These are phyloP conservation scores for Calypte anna DNA, from an alignment of 2,113 vertebrate species.

Conservation along the genomic window DNA sequence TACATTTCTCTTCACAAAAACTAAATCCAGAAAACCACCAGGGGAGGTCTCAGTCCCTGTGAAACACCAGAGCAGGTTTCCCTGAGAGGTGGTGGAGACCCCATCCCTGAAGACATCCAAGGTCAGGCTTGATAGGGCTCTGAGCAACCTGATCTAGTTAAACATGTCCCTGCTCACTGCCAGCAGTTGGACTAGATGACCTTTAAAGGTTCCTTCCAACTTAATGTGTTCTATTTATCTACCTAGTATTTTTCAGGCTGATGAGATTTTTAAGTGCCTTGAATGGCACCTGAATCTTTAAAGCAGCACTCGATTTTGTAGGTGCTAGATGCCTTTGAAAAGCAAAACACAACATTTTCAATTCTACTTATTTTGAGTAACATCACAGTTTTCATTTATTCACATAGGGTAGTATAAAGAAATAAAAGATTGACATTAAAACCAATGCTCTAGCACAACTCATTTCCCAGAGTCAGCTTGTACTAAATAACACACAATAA, in stretches of 20 bases:
- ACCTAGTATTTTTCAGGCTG: background rate
- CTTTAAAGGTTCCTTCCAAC: too few species aligned
- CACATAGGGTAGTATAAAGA: background rate
- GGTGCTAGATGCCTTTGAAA: background rate
- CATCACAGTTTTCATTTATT: background rate
- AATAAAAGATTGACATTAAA: background rate
- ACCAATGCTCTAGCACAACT: background rate
- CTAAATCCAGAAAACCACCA: background rate
- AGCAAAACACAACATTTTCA: background rate
- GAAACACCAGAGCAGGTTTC: too few species aligned
- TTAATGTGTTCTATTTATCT: background rate
- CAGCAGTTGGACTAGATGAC: too few species aligned
- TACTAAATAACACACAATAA: background rate
- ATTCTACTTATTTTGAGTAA: background rate
- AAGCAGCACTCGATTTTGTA: background rate
- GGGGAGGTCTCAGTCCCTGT: background rate
- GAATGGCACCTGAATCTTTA: background rate
- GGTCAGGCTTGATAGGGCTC: too few species aligned
- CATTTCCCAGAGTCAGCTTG: background rate
- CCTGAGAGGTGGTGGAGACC: too few species aligned
- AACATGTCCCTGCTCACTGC: too few species aligned
- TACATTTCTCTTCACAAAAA: background rate
- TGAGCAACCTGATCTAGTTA: too few species aligned
- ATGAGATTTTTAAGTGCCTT: background rate
- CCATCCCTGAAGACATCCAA: too few species aligned